These are phyloP conservation scores for Brachionus rubens DNA, from an alignment of 1,140 invertebrate species.

Conservation along the genomic window DNA sequence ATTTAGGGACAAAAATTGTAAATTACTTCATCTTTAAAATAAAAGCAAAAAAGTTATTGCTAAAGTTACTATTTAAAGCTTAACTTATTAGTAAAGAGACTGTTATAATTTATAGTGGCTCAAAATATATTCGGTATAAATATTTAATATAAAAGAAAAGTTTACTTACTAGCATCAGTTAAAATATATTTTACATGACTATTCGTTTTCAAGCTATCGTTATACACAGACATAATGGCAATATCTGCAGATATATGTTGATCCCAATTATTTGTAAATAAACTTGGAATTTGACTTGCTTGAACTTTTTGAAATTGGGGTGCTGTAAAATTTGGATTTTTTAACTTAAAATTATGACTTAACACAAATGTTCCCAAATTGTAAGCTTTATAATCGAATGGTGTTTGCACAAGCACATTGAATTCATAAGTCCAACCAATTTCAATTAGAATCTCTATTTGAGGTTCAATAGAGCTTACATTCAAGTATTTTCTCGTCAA, in stretches of 20 bases:
- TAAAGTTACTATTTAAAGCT: no score
- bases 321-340: background rate
- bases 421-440: background rate
- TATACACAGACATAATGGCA: background rate
- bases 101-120: no score
- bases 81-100: no score
- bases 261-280: background rate
- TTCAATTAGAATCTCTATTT: conserved; percentile 22
- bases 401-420: conserved; percentile 18
- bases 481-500: background rate
- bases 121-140: no score
- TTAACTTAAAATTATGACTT: background rate
- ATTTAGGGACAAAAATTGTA: no score
- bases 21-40: no score
- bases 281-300: background rate
- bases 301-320: conserved; percentile 23
- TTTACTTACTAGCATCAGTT: conserved; percentile 6
- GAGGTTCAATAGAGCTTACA: background rate
- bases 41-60: no score
- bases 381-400: conserved; percentile 1
- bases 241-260: background rate
- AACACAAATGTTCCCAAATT: conserved; percentile 24
- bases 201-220: background rate
- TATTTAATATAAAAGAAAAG: no score
- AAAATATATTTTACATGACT: background rate